Conservation (phyloP, 2,888 invertebrate genomes). For the Pseudolycoriella hygida region DNA sequence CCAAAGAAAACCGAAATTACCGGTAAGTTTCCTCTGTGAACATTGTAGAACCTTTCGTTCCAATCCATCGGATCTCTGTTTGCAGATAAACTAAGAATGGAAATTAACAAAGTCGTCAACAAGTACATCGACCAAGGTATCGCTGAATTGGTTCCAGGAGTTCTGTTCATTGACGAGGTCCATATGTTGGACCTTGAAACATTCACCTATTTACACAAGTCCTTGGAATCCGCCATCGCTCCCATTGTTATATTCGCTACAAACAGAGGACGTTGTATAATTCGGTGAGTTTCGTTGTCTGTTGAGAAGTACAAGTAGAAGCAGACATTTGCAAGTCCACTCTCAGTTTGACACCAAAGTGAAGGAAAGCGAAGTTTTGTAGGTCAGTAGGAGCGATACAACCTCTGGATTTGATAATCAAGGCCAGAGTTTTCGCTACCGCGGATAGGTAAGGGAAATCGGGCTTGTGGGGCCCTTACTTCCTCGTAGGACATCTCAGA, state of each 20-base stretch:
- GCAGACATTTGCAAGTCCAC: too few relatives aligned
- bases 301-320: too few relatives aligned
- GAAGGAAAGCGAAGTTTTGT: too few relatives aligned
- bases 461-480: too few relatives aligned
- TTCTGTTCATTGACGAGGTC: conserved; percentile 83
- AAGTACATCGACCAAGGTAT: conserved; percentile 98
- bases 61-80: too few relatives aligned
- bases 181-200: conserved; percentile 99
- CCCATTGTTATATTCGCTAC: conserved; percentile 98
- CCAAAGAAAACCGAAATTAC: conserved; percentile 99
- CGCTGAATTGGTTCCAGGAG: conserved; percentile 95
- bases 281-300: conserved; percentile 37
- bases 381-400: too few relatives aligned
- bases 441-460: too few relatives aligned
- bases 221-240: conserved; percentile 89
- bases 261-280: conserved; percentile 82
- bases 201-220: conserved; percentile 94
- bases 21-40: conserved; percentile 30
- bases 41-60: too few relatives aligned
- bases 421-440: too few relatives aligned
- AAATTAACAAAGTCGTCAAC: conserved; percentile 98
- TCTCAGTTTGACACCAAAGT: too few relatives aligned
- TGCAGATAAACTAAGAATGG: conserved; percentile 78
- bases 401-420: too few relatives aligned
- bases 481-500: too few relatives aligned